Evolutionary conservation across 2,888 invertebrate species (phyloP).

Genomic region (Polylopha cassiicola): DNA sequence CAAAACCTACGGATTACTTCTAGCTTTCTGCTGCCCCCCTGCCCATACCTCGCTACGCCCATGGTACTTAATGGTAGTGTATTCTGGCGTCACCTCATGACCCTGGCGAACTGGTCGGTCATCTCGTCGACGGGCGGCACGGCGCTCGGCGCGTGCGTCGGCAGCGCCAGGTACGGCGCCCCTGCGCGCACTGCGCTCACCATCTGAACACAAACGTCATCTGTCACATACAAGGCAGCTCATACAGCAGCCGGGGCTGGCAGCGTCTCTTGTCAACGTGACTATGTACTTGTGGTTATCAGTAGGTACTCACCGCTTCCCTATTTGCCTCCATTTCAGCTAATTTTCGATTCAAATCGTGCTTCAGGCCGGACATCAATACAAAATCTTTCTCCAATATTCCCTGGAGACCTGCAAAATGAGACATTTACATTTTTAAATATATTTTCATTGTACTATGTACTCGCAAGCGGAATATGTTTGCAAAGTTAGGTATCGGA

Average conservation of each 20-base stretch:
- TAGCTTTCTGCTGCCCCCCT: too few species aligned
- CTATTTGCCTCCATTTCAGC: constrained; percentile 56
- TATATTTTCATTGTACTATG: too few species aligned
- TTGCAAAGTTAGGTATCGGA: too few species aligned
- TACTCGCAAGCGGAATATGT: too few species aligned
- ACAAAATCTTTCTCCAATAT: constrained; percentile 69
- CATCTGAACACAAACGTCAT: constrained; percentile 54
- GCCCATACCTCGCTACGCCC: too few species aligned
- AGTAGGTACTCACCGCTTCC: constrained; percentile 38
- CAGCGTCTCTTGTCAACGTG: neutral
- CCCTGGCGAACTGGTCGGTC: constrained; percentile 38
- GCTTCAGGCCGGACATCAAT: constrained; percentile 62
- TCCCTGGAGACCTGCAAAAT: constrained; percentile 55
- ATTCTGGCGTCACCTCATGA: constrained; percentile 41
- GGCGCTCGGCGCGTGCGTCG: constrained; percentile 52
- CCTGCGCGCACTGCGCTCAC: constrained; percentile 69
- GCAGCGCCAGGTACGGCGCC: constrained; percentile 77
- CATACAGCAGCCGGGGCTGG: neutral
- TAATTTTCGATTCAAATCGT: constrained; percentile 73
- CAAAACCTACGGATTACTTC: too few species aligned
- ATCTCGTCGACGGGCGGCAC: constrained; percentile 58
- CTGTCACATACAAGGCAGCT: neutral
- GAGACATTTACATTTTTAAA: too few species aligned
- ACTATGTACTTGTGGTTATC: neutral
- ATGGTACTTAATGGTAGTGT: too few species aligned